phyloP scores from a whole-genome alignment of 2,797 vertebrate genomes.

The Acipenser transmontanus region DNA sequence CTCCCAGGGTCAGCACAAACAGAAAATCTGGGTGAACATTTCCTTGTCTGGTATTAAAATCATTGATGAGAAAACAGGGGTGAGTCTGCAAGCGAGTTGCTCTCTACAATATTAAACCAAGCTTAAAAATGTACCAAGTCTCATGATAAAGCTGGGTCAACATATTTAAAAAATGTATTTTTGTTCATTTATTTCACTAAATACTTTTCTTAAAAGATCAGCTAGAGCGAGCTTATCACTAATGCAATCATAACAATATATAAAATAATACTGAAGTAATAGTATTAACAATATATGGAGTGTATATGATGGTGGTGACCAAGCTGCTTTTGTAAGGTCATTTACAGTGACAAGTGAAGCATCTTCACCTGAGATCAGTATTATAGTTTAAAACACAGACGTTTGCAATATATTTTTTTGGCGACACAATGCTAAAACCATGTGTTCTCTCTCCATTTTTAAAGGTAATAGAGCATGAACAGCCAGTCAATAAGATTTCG shows the following conservation, averaged over 20 bases:
- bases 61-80: constrained; percentile 89
- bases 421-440: too few relatives aligned
- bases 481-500: constrained; percentile 89
- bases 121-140: background rate
- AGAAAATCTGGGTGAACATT: constrained; percentile 90
- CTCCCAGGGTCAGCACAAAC: constrained; percentile 96
- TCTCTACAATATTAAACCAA: too few relatives aligned
- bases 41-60: constrained; percentile 90
- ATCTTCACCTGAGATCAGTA: too few relatives aligned
- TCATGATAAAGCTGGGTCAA: constrained; percentile 9
- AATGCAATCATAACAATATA: too few relatives aligned
- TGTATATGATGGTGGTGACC: too few relatives aligned
- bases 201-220: background rate
- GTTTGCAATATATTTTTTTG: too few relatives aligned
- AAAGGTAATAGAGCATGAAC: constrained; percentile 95
- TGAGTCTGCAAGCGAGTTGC: constrained; percentile 49
- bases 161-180: background rate
- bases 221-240: background rate
- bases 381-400: too few relatives aligned
- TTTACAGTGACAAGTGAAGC: too few relatives aligned
- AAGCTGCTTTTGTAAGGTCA: too few relatives aligned
- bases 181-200: background rate
- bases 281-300: too few relatives aligned
- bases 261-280: too few relatives aligned
- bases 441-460: constrained; percentile 11